Conservation (phyloP, 1,140 invertebrate genomes). For the Orius laevigatus region DNA sequence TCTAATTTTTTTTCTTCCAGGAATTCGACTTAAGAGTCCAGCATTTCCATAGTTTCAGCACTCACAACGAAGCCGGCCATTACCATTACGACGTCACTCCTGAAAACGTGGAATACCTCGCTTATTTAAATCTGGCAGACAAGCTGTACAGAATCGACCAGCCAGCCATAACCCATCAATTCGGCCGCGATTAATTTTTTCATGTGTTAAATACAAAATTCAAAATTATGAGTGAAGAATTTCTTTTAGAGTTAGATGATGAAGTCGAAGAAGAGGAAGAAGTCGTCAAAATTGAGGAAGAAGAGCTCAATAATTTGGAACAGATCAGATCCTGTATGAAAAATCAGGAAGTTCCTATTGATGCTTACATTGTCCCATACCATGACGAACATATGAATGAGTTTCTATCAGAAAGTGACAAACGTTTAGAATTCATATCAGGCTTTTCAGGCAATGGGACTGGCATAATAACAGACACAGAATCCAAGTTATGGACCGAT, state of each 20-base stretch:
- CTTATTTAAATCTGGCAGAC: slow-evolving; percentile 66
- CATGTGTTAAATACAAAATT: no score
- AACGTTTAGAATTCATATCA: slow-evolving; percentile 61
- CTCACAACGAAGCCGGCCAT: slow-evolving; percentile 80
- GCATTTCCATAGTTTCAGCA: slow-evolving; percentile 86
- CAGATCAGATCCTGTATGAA: no score
- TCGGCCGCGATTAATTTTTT: slow-evolving; percentile 37
- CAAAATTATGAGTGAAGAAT: no score
- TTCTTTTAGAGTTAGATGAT: no score
- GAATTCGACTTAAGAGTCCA: slow-evolving; percentile 70
- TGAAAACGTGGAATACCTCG: slow-evolving; percentile 64
- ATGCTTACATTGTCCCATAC: neutral
- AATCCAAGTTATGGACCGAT: slow-evolving; percentile 90
- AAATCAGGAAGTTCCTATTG: no score
- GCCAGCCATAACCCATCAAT: slow-evolving; percentile 36
- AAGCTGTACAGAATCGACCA: slow-evolving; percentile 63
- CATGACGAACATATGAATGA: slow-evolving; percentile 41
- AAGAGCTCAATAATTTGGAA: no score
- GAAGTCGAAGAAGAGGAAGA: no score
- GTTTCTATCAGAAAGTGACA: slow-evolving; percentile 72
- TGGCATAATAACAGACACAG: slow-evolving; percentile 59
- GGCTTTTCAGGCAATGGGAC: slow-evolving; percentile 83
- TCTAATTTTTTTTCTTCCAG: slow-evolving; percentile 13
- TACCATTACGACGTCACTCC: slow-evolving; percentile 90
- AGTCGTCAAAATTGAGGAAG: no score